Evolutionary conservation across 1,140 invertebrate species (phyloP), one percentile per base, ranked within the genome.

Genomic region (Panagrolaimus sp.): DNA sequence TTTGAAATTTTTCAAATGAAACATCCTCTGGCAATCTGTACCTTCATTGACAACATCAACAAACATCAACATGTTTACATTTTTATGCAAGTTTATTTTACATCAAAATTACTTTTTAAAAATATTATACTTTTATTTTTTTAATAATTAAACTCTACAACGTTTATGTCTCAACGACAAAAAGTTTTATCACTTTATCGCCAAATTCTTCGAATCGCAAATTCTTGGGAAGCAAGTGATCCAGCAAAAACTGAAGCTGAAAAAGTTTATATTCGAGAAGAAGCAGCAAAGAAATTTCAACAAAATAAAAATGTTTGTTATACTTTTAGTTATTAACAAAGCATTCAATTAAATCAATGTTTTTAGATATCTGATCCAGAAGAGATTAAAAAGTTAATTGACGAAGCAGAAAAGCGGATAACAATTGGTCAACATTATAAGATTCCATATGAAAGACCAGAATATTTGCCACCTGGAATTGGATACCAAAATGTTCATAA

Each of bases 381-480:
- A 12, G 21, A 58, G 17, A 58, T 74, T 15, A 21, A 46, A 10
- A 67, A 65, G 38, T 72, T 74, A n/a, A 38, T 74, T 21, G 48
- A 65, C 17, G 64, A 76, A n/a, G 63, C 69, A 7, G 69, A 74
- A 38, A 66, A 70, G 17, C 58, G 73, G 14, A 26, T 76, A 17
- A 43, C 14, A 43, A 58, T 74, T 38, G 67, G 38, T 9, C 12
- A 26, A 26, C 73, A 74, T 38, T 74, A 74, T 48, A 21, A 63
- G 21, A 69, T 69, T 17, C 73, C 73, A 6, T 73, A 74, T 43
- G 62, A 69, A 32, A 43, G 72, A 21, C 73, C 67, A 14, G 38
- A 24, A 32, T 74, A 74, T 66, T 74, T 74, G 62, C 73, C 66
- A 10, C 73, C 70, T 0, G 10, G 24, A 26, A 63, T 72, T 52